Conservation (phyloP, 2,888 invertebrate genomes). For the Doris montereyensis region DNA sequence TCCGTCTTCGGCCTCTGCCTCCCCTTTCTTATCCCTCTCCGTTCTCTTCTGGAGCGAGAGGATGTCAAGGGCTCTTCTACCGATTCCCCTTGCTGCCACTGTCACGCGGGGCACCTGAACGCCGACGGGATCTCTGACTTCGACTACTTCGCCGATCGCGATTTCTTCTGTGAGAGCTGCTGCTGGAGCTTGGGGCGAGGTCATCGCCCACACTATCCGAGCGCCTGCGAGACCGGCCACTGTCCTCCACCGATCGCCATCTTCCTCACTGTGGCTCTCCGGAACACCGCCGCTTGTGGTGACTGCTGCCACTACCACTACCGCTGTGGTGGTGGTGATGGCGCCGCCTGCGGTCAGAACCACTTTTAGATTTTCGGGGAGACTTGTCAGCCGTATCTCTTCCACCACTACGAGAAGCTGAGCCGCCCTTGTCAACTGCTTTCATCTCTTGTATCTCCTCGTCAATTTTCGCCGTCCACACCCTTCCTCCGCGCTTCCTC, state of each 20-base stretch:
- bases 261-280: neutral
- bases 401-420: neutral
- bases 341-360: constrained; percentile 24
- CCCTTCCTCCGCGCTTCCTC: no score
- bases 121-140: neutral
- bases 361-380: neutral
- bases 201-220: neutral
- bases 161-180: neutral
- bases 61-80: constrained; percentile 19
- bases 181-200: neutral
- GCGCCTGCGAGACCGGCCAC: neutral
- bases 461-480: neutral
- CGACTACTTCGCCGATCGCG: constrained; percentile 4
- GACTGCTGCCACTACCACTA: neutral
- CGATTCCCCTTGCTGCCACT: neutral
- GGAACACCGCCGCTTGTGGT: constrained; percentile 7
- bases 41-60: neutral
- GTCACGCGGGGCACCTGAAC: neutral
- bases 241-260: no score
- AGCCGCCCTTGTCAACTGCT: neutral
- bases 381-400: neutral
- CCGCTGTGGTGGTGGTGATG: constrained; percentile 31
- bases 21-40: neutral
- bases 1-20: neutral
- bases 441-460: neutral